Evolutionary conservation across 1,140 invertebrate species (phyloP).

Genomic region (Rhopalosiphum padi): DNA sequence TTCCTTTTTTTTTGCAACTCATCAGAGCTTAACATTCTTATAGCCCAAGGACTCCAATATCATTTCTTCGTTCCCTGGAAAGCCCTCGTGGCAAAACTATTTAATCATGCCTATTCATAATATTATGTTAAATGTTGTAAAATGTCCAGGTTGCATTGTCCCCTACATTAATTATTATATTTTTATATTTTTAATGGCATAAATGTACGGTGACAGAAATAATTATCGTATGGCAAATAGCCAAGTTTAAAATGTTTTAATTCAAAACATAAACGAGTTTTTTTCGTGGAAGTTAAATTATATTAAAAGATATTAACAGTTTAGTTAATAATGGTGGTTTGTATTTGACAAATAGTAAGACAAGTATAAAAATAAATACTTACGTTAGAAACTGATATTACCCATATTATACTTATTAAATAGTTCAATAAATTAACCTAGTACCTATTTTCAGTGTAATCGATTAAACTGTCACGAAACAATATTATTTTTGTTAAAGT

Average conservation of each 20-base stretch:
- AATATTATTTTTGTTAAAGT: too few species aligned
- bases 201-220: conserved; percentile 9
- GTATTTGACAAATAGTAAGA: background rate
- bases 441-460: background rate
- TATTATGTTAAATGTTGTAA: background rate
- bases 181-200: background rate
- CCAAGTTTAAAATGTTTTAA: conserved; percentile 17
- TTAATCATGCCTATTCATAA: background rate
- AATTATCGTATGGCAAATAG: conserved; percentile 27
- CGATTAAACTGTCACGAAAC: background rate
- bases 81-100: background rate
- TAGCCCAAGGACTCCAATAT: background rate
- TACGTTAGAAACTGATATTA: background rate
- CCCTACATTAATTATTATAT: background rate
- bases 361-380: background rate
- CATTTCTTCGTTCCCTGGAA: background rate
- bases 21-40: background rate
- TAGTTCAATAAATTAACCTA: background rate
- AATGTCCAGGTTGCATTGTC: background rate
- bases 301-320: background rate
- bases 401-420: background rate
- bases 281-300: background rate
- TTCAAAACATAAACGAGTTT: background rate
- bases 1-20: background rate
- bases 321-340: background rate